Base-by-base conservation (phyloP, 2,888 invertebrate species). In the Trissoscelio sp. region DNA sequence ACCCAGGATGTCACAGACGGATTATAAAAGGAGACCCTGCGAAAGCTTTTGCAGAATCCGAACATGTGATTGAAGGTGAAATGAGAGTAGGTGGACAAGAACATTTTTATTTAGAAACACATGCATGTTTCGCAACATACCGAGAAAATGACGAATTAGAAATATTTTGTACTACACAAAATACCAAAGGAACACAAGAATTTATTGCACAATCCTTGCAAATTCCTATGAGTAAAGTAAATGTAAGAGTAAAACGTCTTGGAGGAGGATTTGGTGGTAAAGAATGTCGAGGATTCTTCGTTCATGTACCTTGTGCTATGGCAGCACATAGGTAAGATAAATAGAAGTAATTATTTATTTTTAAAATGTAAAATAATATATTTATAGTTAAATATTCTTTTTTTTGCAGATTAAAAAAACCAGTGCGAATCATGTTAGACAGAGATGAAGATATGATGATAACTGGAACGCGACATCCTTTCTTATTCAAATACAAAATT, bases 261-360 rank as follows among this genome's bases (percentile, higher is more conserved):
- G 98, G 97, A 0, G 98, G 98, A 16, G 98, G 97, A 14, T 98
- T 98, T 90, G 98, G 98, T 16, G 98, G 98, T 0, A 98, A 98
- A 92, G 97, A 98, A 90, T 95, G 96, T 0, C 93, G 96, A 72
- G 93, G 94, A 3, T 92, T 93, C 79, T 87, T 94, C 3, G 89
- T 95, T 1, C 94, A 95, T 0, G 89, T 96, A 12, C 95, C 97
- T 0, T 95, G 95, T 7, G 96, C 96, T 0, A 91, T 97, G 1
- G 96, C 97, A 6, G 97, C 98, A 4, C 93, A 94, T 84, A 93
- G 92, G 93, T 93, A 34, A 11, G 11, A 34, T 34, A 11, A 34
- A 34, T 34, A 34, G 9, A 34, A n/a, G n/a, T n/a, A n/a, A n/a
- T n/a, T n/a, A n/a, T n/a, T n/a, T n/a, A n/a, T n/a, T n/a, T n/a